Evolutionary conservation across 2,797 vertebrate species (phyloP).

Genomic region (Mycteria americana): DNA sequence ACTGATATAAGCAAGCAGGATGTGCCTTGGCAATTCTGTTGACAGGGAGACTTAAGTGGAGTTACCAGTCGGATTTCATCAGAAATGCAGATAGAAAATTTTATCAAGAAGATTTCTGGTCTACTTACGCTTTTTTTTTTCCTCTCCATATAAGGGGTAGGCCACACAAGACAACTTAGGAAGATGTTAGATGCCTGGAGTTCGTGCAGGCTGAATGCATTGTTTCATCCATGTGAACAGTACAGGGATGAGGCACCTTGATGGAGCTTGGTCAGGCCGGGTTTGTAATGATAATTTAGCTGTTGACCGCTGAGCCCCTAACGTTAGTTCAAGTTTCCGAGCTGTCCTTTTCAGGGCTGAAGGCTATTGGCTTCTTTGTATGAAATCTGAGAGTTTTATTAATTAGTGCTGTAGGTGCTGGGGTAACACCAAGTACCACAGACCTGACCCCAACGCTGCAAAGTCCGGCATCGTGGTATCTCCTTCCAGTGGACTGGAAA

Average conservation of each 20-base stretch:
- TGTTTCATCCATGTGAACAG: not conserved
- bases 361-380: not conserved
- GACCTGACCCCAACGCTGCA: not conserved
- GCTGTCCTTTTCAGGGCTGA: not conserved
- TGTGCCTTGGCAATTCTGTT: not conserved
- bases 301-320: fast-evolving
- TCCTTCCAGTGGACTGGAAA: not conserved
- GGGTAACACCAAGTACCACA: not conserved
- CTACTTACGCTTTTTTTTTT: not conserved
- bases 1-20: not conserved
- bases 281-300: not conserved
- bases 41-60: not conserved
- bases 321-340: not conserved
- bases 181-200: no score
- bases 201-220: not conserved
- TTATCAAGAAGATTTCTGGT: not conserved
- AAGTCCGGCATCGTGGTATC: not conserved
- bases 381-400: not conserved
- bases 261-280: not conserved
- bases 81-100: not conserved
- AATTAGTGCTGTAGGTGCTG: not conserved
- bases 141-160: not conserved
- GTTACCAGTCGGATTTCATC: not conserved
- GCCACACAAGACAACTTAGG: not conserved
- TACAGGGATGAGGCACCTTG: not conserved